Base-by-base conservation (phyloP, 2,888 invertebrate genomes). In the Mimumesa dahlbomi region DNA sequence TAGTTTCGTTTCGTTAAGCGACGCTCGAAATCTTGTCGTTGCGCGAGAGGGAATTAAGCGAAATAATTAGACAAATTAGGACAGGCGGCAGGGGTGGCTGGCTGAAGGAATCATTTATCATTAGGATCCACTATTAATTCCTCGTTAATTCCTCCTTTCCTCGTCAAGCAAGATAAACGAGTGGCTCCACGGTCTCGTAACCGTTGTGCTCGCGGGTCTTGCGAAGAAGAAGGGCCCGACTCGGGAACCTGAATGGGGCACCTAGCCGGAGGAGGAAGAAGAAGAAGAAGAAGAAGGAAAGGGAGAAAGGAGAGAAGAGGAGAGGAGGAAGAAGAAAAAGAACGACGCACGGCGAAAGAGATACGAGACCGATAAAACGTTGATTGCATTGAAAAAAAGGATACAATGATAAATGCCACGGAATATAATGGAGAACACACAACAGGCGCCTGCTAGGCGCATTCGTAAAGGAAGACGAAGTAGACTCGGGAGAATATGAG, bases 21-120 rank as follows among this genome's bases (percentile, higher is more conserved):
- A 80, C 81, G 82, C 81, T 74, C 80, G 82, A 84, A 87, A 88
- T 87, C 88, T 88, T 85, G 84, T 82, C 82, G 82, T 80, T 80
- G 81, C 81, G 79, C 77, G 82, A 82, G 80, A 58, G 81, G 79
- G 89, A 88, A 87, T 89, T 87, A 88, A 88, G 87, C 81, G 84
- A 89, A 89, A 89, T 89, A 89, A 89, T 89, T 89, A 89, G 87
- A 89, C 88, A 88, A 88, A 89, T 89, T 88, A 86, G 87, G 87
- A 83, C 85, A 83, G 83, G 84, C 84, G 80, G 69, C 81, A 81
- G 77, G 79, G 79, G 81, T 79, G 81, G 80, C 77, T 79, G 78
- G 73, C 73, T 76, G 78, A 84, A 83, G 82, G 84, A 82, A 85
- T 85, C 87, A 85, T 89, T 89, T 88, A 87, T 89, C 89, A 88